phyloP scores from a whole-genome alignment of 2,888 invertebrate species.

The Phorcus lineatus region DNA sequence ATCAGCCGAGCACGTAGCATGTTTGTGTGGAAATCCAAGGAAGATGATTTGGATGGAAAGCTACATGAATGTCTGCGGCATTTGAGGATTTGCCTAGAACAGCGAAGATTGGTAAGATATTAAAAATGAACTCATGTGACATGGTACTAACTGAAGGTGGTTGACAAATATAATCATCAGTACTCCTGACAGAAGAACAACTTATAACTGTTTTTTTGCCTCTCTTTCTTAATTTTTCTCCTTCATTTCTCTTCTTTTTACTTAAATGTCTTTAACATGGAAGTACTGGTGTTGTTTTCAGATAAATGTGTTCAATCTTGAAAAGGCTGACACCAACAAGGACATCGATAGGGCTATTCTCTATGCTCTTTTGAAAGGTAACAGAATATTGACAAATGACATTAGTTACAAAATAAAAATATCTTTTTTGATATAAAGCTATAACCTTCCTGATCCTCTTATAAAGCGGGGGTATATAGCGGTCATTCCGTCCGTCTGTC shows the following conservation, averaged over 20 bases:
- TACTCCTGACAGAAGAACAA: too few relatives aligned
- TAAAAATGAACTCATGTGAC: too few relatives aligned
- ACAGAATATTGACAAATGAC: not conserved
- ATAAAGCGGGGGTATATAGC: too few relatives aligned
- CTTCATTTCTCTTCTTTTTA: too few relatives aligned
- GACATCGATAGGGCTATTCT: slow-evolving; percentile 73
- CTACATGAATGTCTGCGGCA: slow-evolving; percentile 53
- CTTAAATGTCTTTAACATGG: too few relatives aligned
- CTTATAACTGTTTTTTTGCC: too few relatives aligned
- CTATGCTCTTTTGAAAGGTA: slow-evolving; percentile 73
- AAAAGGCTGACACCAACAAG: slow-evolving; percentile 63
- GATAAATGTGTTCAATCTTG: slow-evolving; percentile 70
- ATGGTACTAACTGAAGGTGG: too few relatives aligned
- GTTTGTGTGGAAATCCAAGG: slow-evolving; percentile 63
- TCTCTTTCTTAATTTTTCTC: too few relatives aligned
- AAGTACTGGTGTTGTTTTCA: slow-evolving; percentile 39
- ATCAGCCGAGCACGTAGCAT: slow-evolving; percentile 43
- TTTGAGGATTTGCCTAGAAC: slow-evolving; percentile 48
- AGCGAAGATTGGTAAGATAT: slow-evolving; percentile 55
- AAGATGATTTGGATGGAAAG: slow-evolving; percentile 43
- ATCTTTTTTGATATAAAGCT: not conserved
- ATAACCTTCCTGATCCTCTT: not conserved
- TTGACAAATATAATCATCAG: too few relatives aligned
- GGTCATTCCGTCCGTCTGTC: too few relatives aligned
- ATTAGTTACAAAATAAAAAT: not conserved